Evolutionary conservation across 2,888 invertebrate species (phyloP), one percentile per base, ranked within the genome.

Genomic region (Agrochola macilenta): DNA sequence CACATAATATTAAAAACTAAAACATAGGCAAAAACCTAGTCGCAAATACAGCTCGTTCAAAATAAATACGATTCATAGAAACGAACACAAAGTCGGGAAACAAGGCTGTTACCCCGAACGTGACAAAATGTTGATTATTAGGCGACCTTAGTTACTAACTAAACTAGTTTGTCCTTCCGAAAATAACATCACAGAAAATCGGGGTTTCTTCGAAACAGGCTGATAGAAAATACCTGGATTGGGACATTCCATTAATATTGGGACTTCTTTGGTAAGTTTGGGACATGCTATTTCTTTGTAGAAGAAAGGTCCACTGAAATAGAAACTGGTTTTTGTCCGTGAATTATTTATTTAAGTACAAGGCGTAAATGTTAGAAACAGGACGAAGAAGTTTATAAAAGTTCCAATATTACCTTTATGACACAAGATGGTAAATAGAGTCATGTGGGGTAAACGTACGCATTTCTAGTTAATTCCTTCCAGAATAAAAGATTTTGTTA

Each of bases 81-180:
- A 72, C 74, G 5, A 61, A 69, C 49, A 74, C 26, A 58, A 82
- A 87, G 76, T 80, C 49, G n/a, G 57, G n/a, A 78, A 76, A 78
- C 61, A 68, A 66, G 65, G 14, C 30, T 77, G 74, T 69, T 60
- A 39, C 69, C 72, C 71, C 39, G 66, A 63, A 86, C 77, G 88
- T 88, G 86, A 88, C 86, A 73, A 79, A 79, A 79, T 73, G 76
- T 74, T 82, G 73, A 76, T 80, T 86, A 75, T 69, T 17, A 72
- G 61, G 39, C 26, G 64, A 68, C 71, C 75, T 66, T 74, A 79
- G 77, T 76, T 82, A 63, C 68, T 76, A 74, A 72, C 80, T 58
- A n/a, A 83, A 81, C 69, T 75, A 87, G 74, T 85, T 86, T 75
- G 54, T 61, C 66, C 73, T 78, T 74, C 69, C n/a, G 78, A 63